Evolutionary conservation across 30 jellyfish, hydroid and myxozoan genomes (phyloP).

Genomic region (Aurelia aurita complex sp. Pacific): DNA sequence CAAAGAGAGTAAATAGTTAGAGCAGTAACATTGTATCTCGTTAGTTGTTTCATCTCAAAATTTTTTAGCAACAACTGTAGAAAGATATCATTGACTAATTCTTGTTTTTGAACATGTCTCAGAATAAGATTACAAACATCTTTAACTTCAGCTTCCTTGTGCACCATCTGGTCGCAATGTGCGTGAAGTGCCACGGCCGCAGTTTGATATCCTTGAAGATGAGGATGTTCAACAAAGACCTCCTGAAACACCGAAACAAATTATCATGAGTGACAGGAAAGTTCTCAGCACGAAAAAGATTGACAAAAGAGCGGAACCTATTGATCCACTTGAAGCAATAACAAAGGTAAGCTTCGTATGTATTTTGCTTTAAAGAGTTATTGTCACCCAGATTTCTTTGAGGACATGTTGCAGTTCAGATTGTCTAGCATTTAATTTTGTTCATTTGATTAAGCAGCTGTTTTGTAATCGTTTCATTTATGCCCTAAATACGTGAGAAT

Average conservation of each 20-base stretch:
- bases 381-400: no score
- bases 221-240: conserved; percentile 7
- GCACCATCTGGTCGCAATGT: neutral
- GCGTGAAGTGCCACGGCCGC: conserved; percentile 15
- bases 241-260: conserved; percentile 54
- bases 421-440: neutral
- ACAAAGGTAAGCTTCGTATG: conserved; percentile 20
- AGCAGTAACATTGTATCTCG: no score
- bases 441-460: no score
- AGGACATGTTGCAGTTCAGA: neutral
- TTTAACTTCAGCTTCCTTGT: neutral
- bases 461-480: no score
- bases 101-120: no score
- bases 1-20: no score
- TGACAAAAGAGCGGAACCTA: conserved; percentile 19
- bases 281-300: conserved; percentile 76
- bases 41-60: no score
- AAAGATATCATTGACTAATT: no score
- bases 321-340: conserved; percentile 2
- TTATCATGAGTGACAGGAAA: conserved; percentile 61
- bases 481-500: no score
- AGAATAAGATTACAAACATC: no score
- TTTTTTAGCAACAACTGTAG: no score
- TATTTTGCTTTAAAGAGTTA: neutral
- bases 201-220: conserved; percentile 40